These are phyloP conservation scores for Nemotelus nigrinus DNA, from an alignment of 2,888 invertebrate species.

Conservation along the genomic window DNA sequence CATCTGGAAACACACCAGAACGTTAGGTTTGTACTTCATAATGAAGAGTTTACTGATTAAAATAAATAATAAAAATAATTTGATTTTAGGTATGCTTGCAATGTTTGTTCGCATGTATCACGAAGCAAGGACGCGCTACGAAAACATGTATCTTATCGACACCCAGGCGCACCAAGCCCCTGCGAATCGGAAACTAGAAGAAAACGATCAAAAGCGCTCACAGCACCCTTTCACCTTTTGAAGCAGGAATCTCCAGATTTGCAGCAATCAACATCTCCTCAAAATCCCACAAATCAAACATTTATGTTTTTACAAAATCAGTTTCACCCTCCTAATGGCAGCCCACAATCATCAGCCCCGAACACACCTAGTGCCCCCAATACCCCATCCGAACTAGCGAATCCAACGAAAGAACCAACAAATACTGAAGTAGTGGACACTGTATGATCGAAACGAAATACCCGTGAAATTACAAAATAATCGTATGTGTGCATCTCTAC, in stretches of 20 bases:
- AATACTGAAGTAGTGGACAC: conserved; percentile 45
- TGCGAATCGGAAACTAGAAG: conserved; percentile 64
- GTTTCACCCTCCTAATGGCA: conserved; percentile 60
- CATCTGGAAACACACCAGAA: conserved; percentile 93
- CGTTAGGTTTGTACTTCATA: conserved; percentile 64
- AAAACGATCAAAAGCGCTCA: conserved; percentile 62
- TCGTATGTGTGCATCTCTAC: neutral
- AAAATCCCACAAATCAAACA: conserved; percentile 55
- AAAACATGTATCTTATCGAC: conserved; percentile 89
- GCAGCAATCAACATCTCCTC: conserved; percentile 49
- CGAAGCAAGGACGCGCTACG: conserved; percentile 86
- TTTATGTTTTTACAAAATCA: conserved; percentile 63
- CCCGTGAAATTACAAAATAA: neutral
- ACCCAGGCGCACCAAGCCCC: conserved; percentile 70
- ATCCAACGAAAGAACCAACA: conserved; percentile 45
- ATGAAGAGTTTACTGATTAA: neutral
- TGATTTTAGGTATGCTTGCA: conserved; percentile 78
- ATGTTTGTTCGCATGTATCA: conserved; percentile 87
- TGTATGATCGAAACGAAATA: conserved; percentile 41
- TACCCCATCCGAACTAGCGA: conserved; percentile 36
- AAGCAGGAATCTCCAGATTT: conserved; percentile 40
- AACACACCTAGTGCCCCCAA: conserved; percentile 38
- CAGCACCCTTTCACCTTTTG: conserved; percentile 52
- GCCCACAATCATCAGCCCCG: conserved; percentile 47
- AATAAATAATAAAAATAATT: neutral